These are phyloP conservation scores for Myripristis murdjan DNA, from an alignment of 2,797 vertebrate genomes.

Conservation along the genomic window DNA sequence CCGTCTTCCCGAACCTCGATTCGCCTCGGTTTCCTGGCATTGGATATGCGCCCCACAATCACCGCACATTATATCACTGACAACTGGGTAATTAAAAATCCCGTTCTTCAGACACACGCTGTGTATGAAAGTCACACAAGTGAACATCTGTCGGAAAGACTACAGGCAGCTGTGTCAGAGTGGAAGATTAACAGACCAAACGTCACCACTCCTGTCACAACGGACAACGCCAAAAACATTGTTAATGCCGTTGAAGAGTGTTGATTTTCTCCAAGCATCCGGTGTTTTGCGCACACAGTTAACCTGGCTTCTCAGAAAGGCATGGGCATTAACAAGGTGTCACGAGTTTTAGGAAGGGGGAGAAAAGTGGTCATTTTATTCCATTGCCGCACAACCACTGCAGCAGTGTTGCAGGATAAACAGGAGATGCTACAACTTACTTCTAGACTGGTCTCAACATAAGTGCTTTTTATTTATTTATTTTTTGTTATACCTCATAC, in stretches of 20 bases:
- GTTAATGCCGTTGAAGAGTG: background rate
- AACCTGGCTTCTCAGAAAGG: background rate
- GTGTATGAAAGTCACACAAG: no score
- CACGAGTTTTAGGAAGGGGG: background rate
- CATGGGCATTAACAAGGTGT: background rate
- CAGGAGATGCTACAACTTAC: slow-evolving; percentile 3
- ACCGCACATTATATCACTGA: no score
- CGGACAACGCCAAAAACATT: background rate
- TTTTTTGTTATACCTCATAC: no score
- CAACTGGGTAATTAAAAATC: no score
- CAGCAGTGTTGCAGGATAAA: slow-evolving; percentile 1
- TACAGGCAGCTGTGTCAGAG: background rate
- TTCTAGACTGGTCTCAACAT: background rate
- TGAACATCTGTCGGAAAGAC: background rate
- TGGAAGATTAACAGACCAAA: background rate
- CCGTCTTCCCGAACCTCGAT: no score
- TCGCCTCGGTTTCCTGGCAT: no score
- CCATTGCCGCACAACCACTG: background rate
- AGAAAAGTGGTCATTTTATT: slow-evolving; percentile 3
- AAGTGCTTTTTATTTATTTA: no score
- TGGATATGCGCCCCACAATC: no score
- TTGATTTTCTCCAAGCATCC: background rate
- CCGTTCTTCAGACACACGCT: no score
- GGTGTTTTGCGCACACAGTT: background rate
- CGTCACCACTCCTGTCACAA: background rate